A percentile compares a stretch with the other conserved stretches of the same genome.
phyloP scores from a whole-genome alignment of 1,140 invertebrate species.

The Oncopeltus fasciatus region DNA sequence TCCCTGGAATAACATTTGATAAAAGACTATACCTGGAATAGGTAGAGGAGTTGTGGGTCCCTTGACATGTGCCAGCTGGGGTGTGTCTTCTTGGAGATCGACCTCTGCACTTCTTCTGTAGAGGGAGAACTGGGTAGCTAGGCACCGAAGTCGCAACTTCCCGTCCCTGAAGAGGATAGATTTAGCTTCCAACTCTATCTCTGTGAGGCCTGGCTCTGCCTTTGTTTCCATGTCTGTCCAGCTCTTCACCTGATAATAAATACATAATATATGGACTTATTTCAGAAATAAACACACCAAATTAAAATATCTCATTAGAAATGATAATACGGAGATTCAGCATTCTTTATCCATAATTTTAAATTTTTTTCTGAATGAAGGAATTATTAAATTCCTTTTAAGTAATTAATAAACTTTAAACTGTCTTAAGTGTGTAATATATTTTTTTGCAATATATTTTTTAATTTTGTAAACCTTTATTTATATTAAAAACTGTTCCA shows the following conservation, averaged over 20 bases:
- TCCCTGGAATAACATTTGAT: too few species aligned
- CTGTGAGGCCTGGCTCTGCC: conserved; percentile 15
- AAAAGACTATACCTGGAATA: neutral
- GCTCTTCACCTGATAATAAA: conserved; percentile 2
- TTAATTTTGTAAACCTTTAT: too few species aligned
- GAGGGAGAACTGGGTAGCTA: conserved; percentile 32
- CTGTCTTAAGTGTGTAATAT: too few species aligned
- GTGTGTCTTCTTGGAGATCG: conserved; percentile 32
- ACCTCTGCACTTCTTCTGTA: conserved; percentile 29
- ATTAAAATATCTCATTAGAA: too few species aligned
- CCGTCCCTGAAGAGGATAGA: conserved; percentile 31
- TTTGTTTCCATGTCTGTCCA: neutral
- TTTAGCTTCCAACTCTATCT: conserved; percentile 30
- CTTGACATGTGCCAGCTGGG: conserved; percentile 32
- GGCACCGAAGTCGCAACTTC: conserved; percentile 31
- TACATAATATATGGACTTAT: neutral
- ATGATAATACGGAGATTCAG: too few species aligned
- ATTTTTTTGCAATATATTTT: too few species aligned
- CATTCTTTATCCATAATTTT: too few species aligned
- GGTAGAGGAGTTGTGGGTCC: conserved; percentile 28
- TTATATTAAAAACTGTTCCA: too few species aligned
- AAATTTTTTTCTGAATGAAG: too few species aligned
- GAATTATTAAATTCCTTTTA: too few species aligned
- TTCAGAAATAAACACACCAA: too few species aligned
- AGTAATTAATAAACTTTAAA: too few species aligned